A percentile compares a stretch with the other conserved stretches of the same genome.
These are phyloP conservation scores for Carassius carassius DNA, from an alignment of 2,113 vertebrate genomes.

Conservation along the genomic window DNA sequence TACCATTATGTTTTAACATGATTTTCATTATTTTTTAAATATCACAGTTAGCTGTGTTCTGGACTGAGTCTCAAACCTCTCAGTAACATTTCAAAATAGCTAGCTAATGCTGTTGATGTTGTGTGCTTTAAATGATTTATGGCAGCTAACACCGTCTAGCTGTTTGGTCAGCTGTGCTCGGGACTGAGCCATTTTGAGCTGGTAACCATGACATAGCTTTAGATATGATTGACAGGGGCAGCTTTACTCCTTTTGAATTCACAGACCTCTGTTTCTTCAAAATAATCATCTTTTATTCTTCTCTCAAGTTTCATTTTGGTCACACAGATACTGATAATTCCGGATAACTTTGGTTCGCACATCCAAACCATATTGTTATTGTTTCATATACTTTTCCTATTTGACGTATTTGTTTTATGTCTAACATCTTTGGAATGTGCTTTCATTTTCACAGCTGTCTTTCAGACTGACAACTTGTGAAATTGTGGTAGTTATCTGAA, in stretches of 20 bases:
- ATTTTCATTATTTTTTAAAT: neutral
- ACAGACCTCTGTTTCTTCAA: neutral
- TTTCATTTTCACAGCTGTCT: neutral
- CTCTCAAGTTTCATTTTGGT: neutral
- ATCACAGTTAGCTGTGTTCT: neutral
- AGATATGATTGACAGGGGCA: neutral
- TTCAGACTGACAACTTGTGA: neutral
- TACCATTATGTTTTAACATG: neutral
- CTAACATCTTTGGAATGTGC: neutral
- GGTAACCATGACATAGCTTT: neutral
- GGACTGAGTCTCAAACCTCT: no score
- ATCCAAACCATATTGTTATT: neutral
- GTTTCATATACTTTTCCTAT: neutral
- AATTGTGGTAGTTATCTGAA: neutral
- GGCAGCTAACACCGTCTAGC: neutral
- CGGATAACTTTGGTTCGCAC: neutral
- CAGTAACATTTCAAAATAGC: neutral
- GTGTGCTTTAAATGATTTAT: neutral
- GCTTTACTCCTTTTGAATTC: neutral
- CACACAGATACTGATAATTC: neutral
- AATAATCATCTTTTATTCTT: neutral
- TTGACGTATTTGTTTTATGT: neutral
- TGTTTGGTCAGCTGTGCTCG: neutral
- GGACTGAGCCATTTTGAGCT: neutral
- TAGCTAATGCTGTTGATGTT: neutral